These are phyloP conservation scores for Galeopsomyia nigrocyanea DNA, from an alignment of 2,888 invertebrate species.

Conservation along the genomic window DNA sequence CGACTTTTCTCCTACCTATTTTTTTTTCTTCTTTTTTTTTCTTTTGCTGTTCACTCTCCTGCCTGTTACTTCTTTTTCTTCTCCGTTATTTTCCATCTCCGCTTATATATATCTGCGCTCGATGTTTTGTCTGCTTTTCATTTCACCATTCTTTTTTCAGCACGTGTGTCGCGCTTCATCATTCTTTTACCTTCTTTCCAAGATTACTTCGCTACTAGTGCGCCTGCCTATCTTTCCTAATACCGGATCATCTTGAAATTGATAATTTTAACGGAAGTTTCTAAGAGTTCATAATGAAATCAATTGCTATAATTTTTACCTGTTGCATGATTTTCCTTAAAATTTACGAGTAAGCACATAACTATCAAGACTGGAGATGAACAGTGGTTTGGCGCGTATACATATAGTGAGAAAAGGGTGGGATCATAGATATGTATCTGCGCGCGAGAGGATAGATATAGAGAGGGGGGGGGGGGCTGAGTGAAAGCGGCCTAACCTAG, in stretches of 20 bases:
- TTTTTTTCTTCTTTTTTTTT: conserved; percentile 45
- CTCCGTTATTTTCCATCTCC: conserved; percentile 37
- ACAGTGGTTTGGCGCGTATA: no score
- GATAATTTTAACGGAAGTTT: not conserved
- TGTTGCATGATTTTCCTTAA: no score
- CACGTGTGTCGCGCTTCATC: not conserved
- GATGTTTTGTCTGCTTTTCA: conserved; percentile 34
- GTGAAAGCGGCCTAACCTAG: conserved; percentile 47
- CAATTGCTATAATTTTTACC: no score
- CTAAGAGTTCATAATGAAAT: no score
- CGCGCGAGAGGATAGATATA: conserved; percentile 6
- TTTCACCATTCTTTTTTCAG: conserved; percentile 32
- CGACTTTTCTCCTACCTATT: conserved; percentile 41
- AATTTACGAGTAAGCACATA: no score
- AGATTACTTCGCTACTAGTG: not conserved
- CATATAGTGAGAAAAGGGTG: no score
- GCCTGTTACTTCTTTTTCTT: conserved; percentile 31
- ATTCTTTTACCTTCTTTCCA: conserved; percentile 11
- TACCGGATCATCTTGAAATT: not conserved
- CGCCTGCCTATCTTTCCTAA: not conserved
- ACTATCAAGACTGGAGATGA: no score
- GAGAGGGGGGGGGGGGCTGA: conserved; percentile 50
- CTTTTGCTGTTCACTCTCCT: conserved; percentile 39
- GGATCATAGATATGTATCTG: no score
- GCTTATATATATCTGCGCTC: conserved; percentile 36